Evolutionary conservation across 2,113 vertebrate species (phyloP).

Genomic region (Odocoileus virginianus): DNA sequence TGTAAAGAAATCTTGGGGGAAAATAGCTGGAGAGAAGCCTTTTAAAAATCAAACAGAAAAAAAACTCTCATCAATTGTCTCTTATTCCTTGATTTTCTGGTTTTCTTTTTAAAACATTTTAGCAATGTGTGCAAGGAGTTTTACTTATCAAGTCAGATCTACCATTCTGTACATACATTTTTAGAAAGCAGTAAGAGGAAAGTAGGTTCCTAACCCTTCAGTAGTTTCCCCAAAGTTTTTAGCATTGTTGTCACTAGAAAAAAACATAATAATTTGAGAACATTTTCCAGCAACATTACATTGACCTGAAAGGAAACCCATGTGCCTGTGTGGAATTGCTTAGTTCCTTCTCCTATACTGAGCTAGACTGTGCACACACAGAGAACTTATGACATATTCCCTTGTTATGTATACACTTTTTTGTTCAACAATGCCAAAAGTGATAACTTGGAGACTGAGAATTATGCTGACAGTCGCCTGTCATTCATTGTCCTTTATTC

Average conservation of each 20-base stretch:
- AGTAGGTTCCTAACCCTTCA: conserved; percentile 6
- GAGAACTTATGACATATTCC: conserved; percentile 59
- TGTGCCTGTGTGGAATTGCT: conserved; percentile 39
- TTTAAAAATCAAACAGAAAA: conserved; percentile 74
- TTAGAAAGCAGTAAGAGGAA: neutral
- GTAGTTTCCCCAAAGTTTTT: conserved; percentile 51
- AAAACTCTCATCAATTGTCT: conserved; percentile 67
- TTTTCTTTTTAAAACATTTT: neutral
- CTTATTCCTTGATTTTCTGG: conserved; percentile 1
- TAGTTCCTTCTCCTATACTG: neutral
- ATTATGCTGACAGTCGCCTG: conserved; percentile 87
- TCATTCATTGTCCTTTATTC: conserved; percentile 87
- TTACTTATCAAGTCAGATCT: conserved; percentile 23
- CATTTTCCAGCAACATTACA: conserved; percentile 53
- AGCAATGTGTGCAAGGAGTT: conserved; percentile 49
- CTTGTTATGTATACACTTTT: conserved; percentile 64
- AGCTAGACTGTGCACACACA: conserved; percentile 41
- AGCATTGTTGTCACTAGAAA: conserved; percentile 18
- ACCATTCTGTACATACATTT: neutral
- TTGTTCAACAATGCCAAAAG: conserved; percentile 77
- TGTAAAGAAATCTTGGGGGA: conserved; percentile 67
- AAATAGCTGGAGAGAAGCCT: conserved; percentile 61
- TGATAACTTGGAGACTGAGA: conserved; percentile 80
- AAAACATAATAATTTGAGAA: conserved; percentile 71
- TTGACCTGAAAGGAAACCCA: conserved; percentile 33